A percentile compares a stretch with the other conserved stretches of the same genome.
Conservation (phyloP, 2,797 vertebrate genomes). For the Anomalospiza imberbis region DNA sequence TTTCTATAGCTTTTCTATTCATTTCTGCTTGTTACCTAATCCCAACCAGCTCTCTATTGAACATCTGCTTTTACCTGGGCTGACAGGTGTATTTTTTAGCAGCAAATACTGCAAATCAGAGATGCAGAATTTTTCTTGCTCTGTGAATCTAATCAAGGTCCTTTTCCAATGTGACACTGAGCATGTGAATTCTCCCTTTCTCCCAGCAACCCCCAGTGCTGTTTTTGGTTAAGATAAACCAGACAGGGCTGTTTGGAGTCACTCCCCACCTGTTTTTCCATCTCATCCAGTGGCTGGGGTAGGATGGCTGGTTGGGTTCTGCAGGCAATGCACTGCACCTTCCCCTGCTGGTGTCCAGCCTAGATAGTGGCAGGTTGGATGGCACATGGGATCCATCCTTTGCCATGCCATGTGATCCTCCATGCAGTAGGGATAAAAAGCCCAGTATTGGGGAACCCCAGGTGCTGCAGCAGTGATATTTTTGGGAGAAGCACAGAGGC, state of each 20-base stretch:
- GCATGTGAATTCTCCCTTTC: background rate
- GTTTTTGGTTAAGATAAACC: background rate
- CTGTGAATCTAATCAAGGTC: background rate
- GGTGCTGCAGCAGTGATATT: background rate
- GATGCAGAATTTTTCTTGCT: background rate
- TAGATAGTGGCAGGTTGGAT: background rate
- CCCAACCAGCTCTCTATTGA: background rate
- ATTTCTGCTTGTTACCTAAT: background rate
- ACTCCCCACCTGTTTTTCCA: background rate
- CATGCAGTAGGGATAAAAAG: fast-evolving
- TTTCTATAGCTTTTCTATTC: background rate
- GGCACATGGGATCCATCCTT: background rate
- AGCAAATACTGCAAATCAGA: background rate
- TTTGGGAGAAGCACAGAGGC: background rate
- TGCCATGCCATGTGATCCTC: no score
- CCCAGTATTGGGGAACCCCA: fast-evolving
- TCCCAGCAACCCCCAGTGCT: background rate
- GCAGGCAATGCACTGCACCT: fast-evolving
- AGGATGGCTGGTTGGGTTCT: background rate
- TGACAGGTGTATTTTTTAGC: background rate
- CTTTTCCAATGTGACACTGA: background rate
- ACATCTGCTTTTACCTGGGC: background rate
- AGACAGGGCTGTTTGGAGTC: background rate
- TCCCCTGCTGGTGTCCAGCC: background rate
- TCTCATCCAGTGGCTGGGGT: background rate